Evolutionary conservation across 1,140 invertebrate species (phyloP), one percentile per base, ranked within the genome.

Genomic region (Ganaspis sp.): DNA sequence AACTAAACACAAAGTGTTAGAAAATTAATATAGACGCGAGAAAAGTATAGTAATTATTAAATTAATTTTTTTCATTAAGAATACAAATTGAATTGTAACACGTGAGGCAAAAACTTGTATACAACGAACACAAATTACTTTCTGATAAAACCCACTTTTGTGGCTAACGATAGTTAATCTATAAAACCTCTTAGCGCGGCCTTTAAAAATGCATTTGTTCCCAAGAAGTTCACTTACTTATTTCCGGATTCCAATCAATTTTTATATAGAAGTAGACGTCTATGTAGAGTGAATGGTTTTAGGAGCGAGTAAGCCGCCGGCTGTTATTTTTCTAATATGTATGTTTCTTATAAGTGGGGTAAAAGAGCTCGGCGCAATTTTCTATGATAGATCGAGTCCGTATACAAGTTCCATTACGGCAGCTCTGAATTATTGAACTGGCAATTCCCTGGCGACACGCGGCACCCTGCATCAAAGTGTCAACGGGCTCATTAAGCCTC

Each of bases 331-430:
- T 87, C 87, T 87, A 86, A 87, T 88, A 83, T 83, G 83, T 88
- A 85, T 86, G 83, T 86, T 89, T 86, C 87, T 86, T 84, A 85
- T 84, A 84, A 87, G 82, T 80, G 78, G 78, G 83, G 85, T 84
- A 87, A 89, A 89, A 88, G 85, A 86, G 86, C 83, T 87, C 79
- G 83, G 85, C 84, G 87, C 85, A 89, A 90, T 91, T 90, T 88
- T 77, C 88, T 85, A 88, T 91, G 89, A 91, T 90, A 89, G 87
- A 91, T 91, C 87, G 89, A 89, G 85, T 83, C 80, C 76, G 84
- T 76, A 84, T 87, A 88, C 89, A 87, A 89, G 85, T 90, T 90
- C 88, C 88, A 90, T 90, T 90, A 90, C 86, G 84, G 78, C 26
- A 74, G 73, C 80, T 82, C 82, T 90, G 89, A 89, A 91, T 91